Evolutionary conservation across 2,797 vertebrate genomes (phyloP), one percentile per base, ranked within the genome.

Genomic region (Urosaurus nigricauda): DNA sequence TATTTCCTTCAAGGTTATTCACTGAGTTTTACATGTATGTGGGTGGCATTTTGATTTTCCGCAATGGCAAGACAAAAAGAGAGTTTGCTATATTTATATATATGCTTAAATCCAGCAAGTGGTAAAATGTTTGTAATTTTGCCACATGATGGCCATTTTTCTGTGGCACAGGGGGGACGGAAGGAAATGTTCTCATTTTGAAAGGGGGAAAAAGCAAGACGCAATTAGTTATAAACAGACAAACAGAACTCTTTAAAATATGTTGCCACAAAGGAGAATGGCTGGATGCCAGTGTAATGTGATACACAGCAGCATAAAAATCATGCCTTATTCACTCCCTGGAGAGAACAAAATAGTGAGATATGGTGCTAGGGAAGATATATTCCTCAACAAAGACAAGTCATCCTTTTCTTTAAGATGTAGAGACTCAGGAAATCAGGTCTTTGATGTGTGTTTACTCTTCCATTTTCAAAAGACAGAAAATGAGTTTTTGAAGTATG

Each of bases 201-300:
- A 78, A 37, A 85, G 87, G 9, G 86, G 84, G 13, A 51, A 51
- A 51, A 51, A 51, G 92, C 80, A 60, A 93, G 90, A 94, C 79
- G 3, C 84, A 78, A 58, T 68, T 74, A 0, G 17, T 60, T 68
- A 82, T 71, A 90, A 84, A 5, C 2, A 92, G 90, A 47, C 70
- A 73, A 77, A 19, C n/a, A 89, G 63, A 90, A 92, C 84, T 90
- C 86, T 85, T 88, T 87, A 26, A 88, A 93, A 83, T 47, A 1
- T 7, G 58, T 79, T 85, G 87, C 77, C 84, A 92, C 89, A 85
- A 73, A 92, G 90, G 56, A 65, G 89, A 91, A 88, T 2, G 35
- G 80, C 87, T 91, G 88, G 90, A 87, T 92, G 71, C 19, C 60
- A 87, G 84, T 91, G 92, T 90, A 93, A 93, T 93, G 87, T 14